These are phyloP conservation scores for Aspiorhynchus laticeps DNA, from an alignment of 2,113 vertebrate species.

Conservation along the genomic window DNA sequence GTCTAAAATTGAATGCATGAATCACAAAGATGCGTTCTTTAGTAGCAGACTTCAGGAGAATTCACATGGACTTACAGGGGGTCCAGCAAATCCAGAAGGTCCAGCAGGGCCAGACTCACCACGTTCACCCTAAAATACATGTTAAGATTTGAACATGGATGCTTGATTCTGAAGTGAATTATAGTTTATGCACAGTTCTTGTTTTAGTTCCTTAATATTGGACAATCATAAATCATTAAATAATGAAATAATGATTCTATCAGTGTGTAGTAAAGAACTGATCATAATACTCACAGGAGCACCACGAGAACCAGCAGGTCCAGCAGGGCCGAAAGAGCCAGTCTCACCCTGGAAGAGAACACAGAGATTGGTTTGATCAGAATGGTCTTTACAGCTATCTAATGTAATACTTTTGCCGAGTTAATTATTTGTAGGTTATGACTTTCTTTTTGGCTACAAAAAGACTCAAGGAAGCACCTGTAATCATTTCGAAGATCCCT, in stretches of 20 bases:
- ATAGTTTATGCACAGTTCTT: not conserved
- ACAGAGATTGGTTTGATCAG: not conserved
- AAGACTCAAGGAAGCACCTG: not conserved
- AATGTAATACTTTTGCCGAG: not conserved
- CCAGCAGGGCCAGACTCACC: constrained; percentile 94
- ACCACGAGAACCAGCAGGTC: constrained; percentile 87
- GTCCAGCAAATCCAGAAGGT: constrained; percentile 89
- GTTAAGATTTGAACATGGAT: not conserved
- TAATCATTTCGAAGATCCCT: not conserved
- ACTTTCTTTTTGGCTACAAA: not conserved
- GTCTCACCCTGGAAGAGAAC: constrained; percentile 83
- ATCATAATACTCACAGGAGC: constrained; percentile 81
- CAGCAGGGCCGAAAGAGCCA: constrained; percentile 84
- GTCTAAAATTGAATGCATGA: not conserved
- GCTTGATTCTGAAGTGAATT: not conserved
- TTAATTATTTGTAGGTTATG: not conserved
- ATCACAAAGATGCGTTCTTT: not conserved
- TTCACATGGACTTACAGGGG: constrained; percentile 84
- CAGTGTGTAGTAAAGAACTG: not conserved
- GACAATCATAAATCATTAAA: not conserved
- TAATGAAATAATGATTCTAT: not conserved
- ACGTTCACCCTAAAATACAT: constrained; percentile 86
- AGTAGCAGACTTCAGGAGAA: not conserved
- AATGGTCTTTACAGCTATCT: not conserved
- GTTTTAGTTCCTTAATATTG: not conserved